Conservation (phyloP, 2,888 invertebrate species). For the Ormyrus thymus region DNA sequence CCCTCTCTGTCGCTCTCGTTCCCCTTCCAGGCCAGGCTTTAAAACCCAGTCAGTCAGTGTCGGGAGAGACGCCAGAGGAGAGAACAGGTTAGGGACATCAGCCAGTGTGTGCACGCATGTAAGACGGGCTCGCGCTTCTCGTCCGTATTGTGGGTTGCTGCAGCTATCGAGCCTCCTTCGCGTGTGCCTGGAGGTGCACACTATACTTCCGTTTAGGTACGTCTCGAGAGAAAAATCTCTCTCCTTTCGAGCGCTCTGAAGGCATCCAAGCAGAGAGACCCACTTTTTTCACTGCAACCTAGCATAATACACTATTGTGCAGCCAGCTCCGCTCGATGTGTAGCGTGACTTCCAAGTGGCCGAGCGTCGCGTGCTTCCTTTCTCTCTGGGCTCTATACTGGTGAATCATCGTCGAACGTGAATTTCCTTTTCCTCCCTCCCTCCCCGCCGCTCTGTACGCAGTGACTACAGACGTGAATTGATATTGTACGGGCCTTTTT, state of each 20-base stretch:
- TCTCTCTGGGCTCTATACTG: neutral
- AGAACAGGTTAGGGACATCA: constrained; percentile 43
- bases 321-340: constrained; percentile 3
- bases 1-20: constrained; percentile 3
- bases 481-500: constrained; percentile 6
- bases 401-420: constrained; percentile 30
- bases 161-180: constrained; percentile 14
- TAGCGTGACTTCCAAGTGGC: constrained; percentile 18
- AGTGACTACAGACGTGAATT: neutral
- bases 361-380: constrained; percentile 5
- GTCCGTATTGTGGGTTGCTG: neutral
- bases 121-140: neutral
- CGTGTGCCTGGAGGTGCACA: constrained; percentile 4
- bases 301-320: neutral
- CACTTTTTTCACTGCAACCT: constrained; percentile 27
- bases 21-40: neutral
- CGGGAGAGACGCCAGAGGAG: neutral
- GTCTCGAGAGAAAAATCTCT: constrained; percentile 11
- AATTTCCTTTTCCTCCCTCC: constrained; percentile 28
- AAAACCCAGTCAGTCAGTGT: neutral
- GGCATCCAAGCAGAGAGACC: constrained; percentile 5
- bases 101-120: constrained; percentile 18
- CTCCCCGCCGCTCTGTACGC: no score
- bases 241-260: constrained; percentile 25
- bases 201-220: constrained; percentile 7